Conservation (phyloP, 1,140 invertebrate genomes). For the Sycophila sp. region DNA sequence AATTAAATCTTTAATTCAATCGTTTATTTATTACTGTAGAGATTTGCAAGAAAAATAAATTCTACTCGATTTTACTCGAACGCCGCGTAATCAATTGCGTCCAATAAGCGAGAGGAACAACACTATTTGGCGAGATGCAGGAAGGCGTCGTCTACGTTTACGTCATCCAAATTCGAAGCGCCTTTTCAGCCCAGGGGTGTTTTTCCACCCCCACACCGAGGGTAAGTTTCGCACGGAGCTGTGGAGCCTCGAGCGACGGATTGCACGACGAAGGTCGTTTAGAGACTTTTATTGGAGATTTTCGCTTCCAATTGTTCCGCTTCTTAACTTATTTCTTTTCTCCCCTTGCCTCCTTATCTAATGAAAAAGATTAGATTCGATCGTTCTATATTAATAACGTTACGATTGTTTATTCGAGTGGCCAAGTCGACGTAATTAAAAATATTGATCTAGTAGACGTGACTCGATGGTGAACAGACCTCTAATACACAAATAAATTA, state of each 20-base stretch:
- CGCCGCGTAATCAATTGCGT: no score
- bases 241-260: constrained; percentile 1
- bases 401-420: neutral
- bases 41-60: no score
- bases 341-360: neutral
- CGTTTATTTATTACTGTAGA: no score
- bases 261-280: constrained; percentile 15
- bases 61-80: no score
- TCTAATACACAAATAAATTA: no score
- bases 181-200: neutral
- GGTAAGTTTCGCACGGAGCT: neutral
- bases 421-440: no score
- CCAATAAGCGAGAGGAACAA: no score
- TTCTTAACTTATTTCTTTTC: constrained; percentile 4
- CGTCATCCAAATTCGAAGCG: neutral
- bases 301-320: constrained; percentile 29
- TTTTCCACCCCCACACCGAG: neutral
- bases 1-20: no score
- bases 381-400: neutral
- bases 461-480: no score
- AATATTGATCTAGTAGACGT: no score
- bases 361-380: neutral
- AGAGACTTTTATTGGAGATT: constrained; percentile 31
- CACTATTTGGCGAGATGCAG: neutral
- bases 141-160: neutral